These are phyloP conservation scores for Phenganax subtilis DNA, from an alignment of 92 coral and sea anemone genomes.

Conservation along the genomic window DNA sequence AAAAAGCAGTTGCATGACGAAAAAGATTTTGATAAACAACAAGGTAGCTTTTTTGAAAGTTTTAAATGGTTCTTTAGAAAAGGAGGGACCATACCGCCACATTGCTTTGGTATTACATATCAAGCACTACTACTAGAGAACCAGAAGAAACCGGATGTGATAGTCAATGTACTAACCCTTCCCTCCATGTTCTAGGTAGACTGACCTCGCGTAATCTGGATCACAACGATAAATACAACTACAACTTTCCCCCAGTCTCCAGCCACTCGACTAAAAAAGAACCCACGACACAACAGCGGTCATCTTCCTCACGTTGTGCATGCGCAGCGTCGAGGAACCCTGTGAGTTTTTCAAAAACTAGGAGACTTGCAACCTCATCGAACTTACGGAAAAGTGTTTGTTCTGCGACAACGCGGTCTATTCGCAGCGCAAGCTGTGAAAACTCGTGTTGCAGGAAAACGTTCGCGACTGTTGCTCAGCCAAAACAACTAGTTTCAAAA, in stretches of 20 bases:
- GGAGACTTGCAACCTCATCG: background rate
- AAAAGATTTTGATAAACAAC: background rate
- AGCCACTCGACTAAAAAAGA: background rate
- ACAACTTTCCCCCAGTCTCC: conserved; percentile 35
- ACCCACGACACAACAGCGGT: background rate
- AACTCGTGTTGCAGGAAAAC: conserved; percentile 16
- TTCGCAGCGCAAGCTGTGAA: background rate
- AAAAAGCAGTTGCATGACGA: conserved; percentile 3
- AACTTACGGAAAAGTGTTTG: background rate
- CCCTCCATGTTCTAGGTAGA: background rate
- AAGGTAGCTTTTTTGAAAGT: background rate
- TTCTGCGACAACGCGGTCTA: background rate
- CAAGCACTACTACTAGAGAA: no score
- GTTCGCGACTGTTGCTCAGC: conserved; percentile 4
- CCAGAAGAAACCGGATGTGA: no score
- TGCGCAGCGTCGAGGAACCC: background rate
- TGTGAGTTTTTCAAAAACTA: no score
- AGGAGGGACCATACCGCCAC: no score
- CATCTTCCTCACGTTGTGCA: conserved; percentile 11
- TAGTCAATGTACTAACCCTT: no score
- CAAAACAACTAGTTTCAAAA: conserved; percentile 38
- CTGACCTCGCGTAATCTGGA: conserved; percentile 8
- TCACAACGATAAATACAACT: background rate
- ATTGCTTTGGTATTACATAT: no score
- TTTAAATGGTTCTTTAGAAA: background rate